Conservation (phyloP, 2,113 vertebrate genomes). For the Phylloscopus trochilus region DNA sequence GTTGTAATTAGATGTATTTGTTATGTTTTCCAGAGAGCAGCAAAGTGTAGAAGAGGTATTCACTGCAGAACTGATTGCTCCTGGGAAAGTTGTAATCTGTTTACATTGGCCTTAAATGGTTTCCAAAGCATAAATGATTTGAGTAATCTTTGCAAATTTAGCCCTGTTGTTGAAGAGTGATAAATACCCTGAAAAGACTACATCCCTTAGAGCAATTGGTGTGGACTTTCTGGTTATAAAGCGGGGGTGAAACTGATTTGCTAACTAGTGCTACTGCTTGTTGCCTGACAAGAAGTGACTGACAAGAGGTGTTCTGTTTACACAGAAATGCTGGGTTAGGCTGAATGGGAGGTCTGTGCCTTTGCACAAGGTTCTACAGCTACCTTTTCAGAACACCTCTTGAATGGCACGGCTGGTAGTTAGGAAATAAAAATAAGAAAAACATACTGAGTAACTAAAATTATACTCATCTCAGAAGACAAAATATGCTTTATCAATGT, state of each 20-base stretch:
- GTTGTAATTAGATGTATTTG: neutral
- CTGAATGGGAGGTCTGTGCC: neutral
- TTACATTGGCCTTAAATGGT: neutral
- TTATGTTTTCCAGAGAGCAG: neutral
- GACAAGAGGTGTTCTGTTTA: neutral
- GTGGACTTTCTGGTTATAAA: conserved; percentile 5
- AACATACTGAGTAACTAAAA: neutral
- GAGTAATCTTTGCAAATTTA: neutral
- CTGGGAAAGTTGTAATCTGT: neutral
- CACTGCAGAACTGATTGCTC: neutral
- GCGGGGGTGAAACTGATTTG: neutral
- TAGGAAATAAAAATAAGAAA: neutral
- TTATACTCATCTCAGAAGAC: neutral
- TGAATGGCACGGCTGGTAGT: neutral
- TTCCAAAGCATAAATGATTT: neutral
- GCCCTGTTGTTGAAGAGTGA: neutral
- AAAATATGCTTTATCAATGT: neutral
- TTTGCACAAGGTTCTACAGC: neutral
- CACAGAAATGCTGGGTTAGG: neutral
- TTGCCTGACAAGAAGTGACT: neutral
- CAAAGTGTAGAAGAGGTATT: neutral
- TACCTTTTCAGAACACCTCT: neutral
- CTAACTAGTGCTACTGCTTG: neutral
- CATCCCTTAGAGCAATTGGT: neutral
- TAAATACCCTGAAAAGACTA: neutral